A percentile compares a stretch with the other conserved stretches of the same genome.
phyloP scores from a whole-genome alignment of 2,113 vertebrate species.

The Columba livia region DNA sequence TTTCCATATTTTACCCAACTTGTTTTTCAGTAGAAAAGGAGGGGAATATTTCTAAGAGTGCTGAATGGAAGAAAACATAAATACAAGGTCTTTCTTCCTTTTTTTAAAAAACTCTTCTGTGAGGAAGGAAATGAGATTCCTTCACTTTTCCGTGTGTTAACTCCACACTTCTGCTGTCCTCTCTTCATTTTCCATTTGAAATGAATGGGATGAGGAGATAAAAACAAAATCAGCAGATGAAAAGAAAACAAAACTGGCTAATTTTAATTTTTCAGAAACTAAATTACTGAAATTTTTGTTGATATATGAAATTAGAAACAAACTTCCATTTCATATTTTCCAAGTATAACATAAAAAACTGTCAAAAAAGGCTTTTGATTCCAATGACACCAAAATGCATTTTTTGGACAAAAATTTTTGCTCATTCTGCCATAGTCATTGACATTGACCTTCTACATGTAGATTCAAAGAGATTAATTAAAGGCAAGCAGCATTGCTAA shows the following conservation, averaged over 20 bases:
- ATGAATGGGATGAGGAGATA: background rate
- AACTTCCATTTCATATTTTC: background rate
- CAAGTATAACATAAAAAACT: background rate
- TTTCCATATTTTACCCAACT: background rate
- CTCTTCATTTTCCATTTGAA: background rate
- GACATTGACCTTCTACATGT: slow-evolving; percentile 37
- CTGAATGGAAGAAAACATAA: background rate
- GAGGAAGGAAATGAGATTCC: background rate
- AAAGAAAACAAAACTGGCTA: background rate
- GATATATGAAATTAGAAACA: background rate
- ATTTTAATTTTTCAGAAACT: background rate
- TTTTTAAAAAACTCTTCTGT: background rate
- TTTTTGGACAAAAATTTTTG: background rate
- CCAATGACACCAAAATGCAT: background rate
- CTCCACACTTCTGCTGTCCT: background rate
- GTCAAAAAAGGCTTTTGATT: background rate
- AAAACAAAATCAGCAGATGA: background rate
- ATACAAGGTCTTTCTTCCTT: background rate
- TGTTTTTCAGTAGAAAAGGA: background rate
- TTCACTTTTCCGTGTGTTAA: background rate
- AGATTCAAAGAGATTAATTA: slow-evolving; percentile 59
- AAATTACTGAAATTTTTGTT: background rate
- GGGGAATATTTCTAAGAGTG: background rate
- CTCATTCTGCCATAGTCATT: background rate
- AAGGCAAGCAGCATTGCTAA: slow-evolving; percentile 27